phyloP scores from a whole-genome alignment of 53 echinoderm and acorn worm genomes.

The Luidia sarsii region DNA sequence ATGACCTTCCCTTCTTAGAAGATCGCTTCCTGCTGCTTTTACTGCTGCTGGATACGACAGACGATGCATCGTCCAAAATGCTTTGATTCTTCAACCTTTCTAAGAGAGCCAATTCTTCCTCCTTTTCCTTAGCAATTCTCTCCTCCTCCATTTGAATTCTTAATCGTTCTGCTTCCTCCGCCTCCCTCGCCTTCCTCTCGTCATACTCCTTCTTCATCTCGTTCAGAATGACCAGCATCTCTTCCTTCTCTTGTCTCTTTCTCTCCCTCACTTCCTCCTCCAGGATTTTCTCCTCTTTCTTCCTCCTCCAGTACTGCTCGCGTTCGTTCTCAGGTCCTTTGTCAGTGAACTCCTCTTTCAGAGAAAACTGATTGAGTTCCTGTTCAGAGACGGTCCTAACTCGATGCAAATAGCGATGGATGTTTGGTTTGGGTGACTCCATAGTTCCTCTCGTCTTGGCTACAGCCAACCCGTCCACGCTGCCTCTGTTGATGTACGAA shows the following conservation, averaged over 20 bases:
- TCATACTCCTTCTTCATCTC: conserved; percentile 33
- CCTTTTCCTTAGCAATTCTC: conserved; percentile 46
- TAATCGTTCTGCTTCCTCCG: neutral
- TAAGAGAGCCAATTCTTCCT: conserved; percentile 18
- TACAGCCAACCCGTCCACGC: conserved; percentile 73
- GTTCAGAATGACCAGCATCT: conserved; percentile 44
- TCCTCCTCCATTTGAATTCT: conserved; percentile 24
- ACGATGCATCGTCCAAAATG: conserved; percentile 7
- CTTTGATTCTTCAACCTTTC: conserved; percentile 9
- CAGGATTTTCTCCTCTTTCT: conserved; percentile 52
- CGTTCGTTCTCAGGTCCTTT: conserved; percentile 59
- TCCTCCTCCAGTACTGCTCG: conserved; percentile 77
- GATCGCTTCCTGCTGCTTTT: conserved; percentile 42
- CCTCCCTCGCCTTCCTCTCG: conserved; percentile 35
- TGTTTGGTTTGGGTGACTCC: conserved; percentile 67
- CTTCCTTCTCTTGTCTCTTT: conserved; percentile 58
- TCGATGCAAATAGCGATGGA: conserved; percentile 63
- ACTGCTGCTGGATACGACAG: conserved; percentile 22
- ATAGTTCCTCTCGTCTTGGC: conserved; percentile 68
- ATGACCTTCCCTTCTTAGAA: conserved; percentile 14
- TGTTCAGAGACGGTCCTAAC: conserved; percentile 60
- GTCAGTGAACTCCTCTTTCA: conserved; percentile 71
- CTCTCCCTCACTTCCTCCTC: conserved; percentile 72
- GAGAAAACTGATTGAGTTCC: conserved; percentile 68
- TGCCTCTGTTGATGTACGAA: conserved; percentile 77